Evolutionary conservation across 2,888 invertebrate genomes (phyloP).

Genomic region (Heliconius ethilla): DNA sequence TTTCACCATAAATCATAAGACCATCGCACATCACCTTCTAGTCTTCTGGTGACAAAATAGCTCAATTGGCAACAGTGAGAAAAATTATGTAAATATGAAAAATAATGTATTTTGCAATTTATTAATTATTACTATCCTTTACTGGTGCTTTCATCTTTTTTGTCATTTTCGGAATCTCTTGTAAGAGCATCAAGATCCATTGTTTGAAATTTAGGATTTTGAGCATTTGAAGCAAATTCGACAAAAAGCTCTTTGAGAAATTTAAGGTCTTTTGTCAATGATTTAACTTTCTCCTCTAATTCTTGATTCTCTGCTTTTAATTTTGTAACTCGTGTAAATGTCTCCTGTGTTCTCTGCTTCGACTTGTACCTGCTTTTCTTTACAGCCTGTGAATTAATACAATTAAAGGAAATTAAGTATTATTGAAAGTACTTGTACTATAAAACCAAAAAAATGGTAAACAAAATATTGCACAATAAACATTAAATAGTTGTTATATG

Average conservation of each 20-base stretch:
- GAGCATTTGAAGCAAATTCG: constrained; percentile 87
- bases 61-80: no score
- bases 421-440: no score
- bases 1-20: no score
- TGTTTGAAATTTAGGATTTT: constrained; percentile 79
- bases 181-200: constrained; percentile 82
- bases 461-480: background rate
- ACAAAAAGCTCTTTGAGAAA: constrained; percentile 91
- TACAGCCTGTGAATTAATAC: constrained; percentile 84
- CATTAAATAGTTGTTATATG: background rate
- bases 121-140: constrained; percentile 15
- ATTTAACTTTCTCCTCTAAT: constrained; percentile 90
- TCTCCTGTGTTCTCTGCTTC: constrained; percentile 89
- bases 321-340: constrained; percentile 87
- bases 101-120: background rate
- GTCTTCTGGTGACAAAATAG: background rate
- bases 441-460: no score
- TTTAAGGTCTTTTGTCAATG: constrained; percentile 89
- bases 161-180: constrained; percentile 77
- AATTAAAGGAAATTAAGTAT: background rate
- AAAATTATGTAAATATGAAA: background rate
- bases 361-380: constrained; percentile 91
- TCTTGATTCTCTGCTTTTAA: constrained; percentile 90
- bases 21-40: no score
- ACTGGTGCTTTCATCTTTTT: constrained; percentile 54